Evolutionary conservation across 1,140 invertebrate species (phyloP).

Genomic region (Diachasmimorpha longicaudata): DNA sequence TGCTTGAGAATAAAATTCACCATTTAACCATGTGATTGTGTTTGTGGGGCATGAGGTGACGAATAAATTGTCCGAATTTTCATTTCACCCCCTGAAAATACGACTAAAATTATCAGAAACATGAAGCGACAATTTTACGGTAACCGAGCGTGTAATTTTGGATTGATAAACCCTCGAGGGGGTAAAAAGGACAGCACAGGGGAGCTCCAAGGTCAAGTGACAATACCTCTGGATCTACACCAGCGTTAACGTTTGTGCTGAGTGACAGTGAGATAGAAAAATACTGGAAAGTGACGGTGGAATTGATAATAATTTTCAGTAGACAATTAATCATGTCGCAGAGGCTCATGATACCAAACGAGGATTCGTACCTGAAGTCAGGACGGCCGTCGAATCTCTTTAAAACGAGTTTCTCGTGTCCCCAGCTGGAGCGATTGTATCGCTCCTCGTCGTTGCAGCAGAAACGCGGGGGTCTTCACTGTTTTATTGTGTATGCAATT

Average conservation of each 20-base stretch:
- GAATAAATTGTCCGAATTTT: no score
- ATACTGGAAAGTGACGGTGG: not conserved
- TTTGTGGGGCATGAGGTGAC: not conserved
- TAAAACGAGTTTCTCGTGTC: slow-evolving; percentile 53
- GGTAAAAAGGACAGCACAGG: not conserved
- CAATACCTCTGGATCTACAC: not conserved
- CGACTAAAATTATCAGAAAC: no score
- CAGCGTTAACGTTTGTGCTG: not conserved
- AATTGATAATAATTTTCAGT: not conserved
- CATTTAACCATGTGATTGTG: no score
- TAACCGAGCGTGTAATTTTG: not conserved
- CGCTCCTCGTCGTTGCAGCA: slow-evolving; percentile 77
- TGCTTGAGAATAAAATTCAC: not conserved
- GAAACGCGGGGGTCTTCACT: slow-evolving; percentile 76
- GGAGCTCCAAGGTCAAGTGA: not conserved
- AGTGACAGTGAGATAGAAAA: not conserved
- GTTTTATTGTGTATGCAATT: slow-evolving; percentile 73
- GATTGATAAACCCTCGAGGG: not conserved
- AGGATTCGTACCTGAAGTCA: slow-evolving; percentile 58
- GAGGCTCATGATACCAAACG: slow-evolving; percentile 51
- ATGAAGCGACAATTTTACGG: not conserved
- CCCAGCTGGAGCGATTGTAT: slow-evolving; percentile 74
- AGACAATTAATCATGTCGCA: slow-evolving; percentile 34
- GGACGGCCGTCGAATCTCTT: slow-evolving; percentile 57
- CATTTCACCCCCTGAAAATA: no score